A percentile compares a stretch with the other conserved stretches of the same genome.
phyloP scores from a whole-genome alignment of 2,113 vertebrate species.

The Theropithecus gelada region DNA sequence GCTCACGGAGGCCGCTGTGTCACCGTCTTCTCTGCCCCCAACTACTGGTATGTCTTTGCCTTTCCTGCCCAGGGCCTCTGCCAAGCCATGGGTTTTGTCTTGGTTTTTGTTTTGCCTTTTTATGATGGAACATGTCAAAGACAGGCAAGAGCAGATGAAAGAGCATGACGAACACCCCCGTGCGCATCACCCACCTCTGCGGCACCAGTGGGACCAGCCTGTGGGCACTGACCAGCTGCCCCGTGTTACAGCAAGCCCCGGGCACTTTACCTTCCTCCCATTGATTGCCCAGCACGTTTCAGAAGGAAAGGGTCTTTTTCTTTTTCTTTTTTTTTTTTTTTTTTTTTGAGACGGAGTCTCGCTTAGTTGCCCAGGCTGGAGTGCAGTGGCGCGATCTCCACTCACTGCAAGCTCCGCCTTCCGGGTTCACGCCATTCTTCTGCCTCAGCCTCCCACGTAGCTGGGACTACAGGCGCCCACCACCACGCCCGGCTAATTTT shows the following conservation, averaged over 20 bases:
- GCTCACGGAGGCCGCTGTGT: conserved; percentile 95
- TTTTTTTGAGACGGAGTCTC: too few species aligned
- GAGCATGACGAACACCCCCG: rapidly evolving
- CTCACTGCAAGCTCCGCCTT: too few species aligned
- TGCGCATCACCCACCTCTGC: rapidly evolving
- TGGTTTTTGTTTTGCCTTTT: neutral
- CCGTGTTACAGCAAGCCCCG: neutral
- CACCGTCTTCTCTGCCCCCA: conserved; percentile 97
- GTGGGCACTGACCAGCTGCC: too few species aligned
- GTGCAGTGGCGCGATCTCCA: too few species aligned
- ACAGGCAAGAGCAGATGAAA: rapidly evolving
- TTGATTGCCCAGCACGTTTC: rapidly evolving
- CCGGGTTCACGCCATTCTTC: too few species aligned
- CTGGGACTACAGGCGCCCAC: too few species aligned
- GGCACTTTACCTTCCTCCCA: rapidly evolving
- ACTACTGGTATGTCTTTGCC: conserved; percentile 91
- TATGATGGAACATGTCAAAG: neutral
- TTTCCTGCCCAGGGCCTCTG: rapidly evolving
- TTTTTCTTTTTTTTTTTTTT: too few species aligned
- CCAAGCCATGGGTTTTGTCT: neutral
- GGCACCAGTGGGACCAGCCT: neutral
- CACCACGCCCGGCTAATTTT: too few species aligned
- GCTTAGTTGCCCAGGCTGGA: too few species aligned
- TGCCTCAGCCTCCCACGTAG: too few species aligned
- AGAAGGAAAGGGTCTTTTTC: neutral